Percentiles rank a stretch among this genome's conserved stretches.
Evolutionary conservation across 2,888 invertebrate species (phyloP).

Genomic region (Ophion obscuratus): DNA sequence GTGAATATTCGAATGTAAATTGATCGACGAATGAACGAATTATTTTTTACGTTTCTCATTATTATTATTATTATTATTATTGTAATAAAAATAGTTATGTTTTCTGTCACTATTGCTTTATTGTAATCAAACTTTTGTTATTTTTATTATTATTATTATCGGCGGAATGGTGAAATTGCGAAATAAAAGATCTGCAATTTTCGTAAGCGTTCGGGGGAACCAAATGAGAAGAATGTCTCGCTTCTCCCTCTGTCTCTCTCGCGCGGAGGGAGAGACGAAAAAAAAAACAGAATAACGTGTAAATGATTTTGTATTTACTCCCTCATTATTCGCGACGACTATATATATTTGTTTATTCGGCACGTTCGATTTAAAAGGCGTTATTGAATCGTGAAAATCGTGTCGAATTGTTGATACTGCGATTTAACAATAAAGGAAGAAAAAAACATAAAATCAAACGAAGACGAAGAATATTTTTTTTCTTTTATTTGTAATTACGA

Average conservation of each 20-base stretch:
- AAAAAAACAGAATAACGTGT: slow-evolving; percentile 1
- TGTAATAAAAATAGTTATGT: slow-evolving; percentile 29
- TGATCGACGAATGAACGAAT: slow-evolving; percentile 16
- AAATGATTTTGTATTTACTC: slow-evolving; percentile 10
- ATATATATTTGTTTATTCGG: slow-evolving; percentile 26
- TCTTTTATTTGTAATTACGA: not conserved
- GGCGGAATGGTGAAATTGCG: slow-evolving; percentile 7
- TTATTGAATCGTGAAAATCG: slow-evolving; percentile 7
- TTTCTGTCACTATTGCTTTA: slow-evolving; percentile 52
- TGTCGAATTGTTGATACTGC: slow-evolving; percentile 45
- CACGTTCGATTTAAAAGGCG: not conserved
- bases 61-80: slow-evolving; percentile 46
- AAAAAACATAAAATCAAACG: not conserved
- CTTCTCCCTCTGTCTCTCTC: not conserved
- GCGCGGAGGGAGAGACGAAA: not conserved
- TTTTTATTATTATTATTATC: slow-evolving; percentile 32
- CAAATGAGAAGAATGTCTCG: slow-evolving; percentile 20
- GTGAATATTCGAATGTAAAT: slow-evolving; percentile 50
- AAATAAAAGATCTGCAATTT: slow-evolving; percentile 19
- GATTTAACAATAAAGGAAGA: slow-evolving; percentile 9
- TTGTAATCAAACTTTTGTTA: slow-evolving; percentile 57
- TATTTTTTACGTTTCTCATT: slow-evolving; percentile 31
- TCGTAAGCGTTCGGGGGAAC: slow-evolving; percentile 16
- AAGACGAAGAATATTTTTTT: slow-evolving; percentile 12
- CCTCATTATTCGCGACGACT: slow-evolving; percentile 25